A percentile compares a stretch with the other conserved stretches of the same genome.
These are phyloP conservation scores for Brachionus koreanus DNA, from an alignment of 1,140 invertebrate genomes.

Conservation along the genomic window DNA sequence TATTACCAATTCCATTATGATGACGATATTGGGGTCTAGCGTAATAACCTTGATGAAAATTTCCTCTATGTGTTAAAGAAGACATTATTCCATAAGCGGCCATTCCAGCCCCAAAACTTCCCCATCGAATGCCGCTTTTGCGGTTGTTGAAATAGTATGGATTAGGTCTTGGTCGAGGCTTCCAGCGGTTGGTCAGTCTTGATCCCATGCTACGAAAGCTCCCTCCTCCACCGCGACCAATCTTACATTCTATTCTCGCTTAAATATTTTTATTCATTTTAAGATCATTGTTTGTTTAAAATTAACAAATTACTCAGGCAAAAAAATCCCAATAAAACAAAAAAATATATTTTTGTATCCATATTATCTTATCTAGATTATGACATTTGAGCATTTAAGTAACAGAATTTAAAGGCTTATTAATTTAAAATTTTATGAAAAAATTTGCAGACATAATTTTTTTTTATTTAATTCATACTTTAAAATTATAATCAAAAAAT, in stretches of 20 bases:
- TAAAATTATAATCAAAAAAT: conserved; percentile 2
- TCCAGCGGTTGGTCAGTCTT: not conserved
- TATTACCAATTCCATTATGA: not conserved
- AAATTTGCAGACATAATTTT: not conserved
- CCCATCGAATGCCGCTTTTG: conserved; percentile 27
- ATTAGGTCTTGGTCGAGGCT: not conserved
- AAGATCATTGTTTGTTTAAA: not conserved
- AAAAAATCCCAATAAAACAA: not conserved
- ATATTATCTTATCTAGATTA: not conserved
- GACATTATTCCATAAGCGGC: conserved; percentile 36
- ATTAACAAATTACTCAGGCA: conserved; percentile 2
- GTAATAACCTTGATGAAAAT: conserved; percentile 34
- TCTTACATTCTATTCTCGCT: not conserved
- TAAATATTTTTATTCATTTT: not conserved
- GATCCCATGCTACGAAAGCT: not conserved
- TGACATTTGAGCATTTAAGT: not conserved
- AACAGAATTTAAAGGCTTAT: not conserved
- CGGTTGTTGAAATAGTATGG: not conserved
- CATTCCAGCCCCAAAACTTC: conserved; percentile 41
- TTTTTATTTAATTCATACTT: not conserved
- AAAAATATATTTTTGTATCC: not conserved
- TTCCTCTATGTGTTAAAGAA: not conserved
- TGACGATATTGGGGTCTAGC: not conserved
- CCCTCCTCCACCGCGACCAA: conserved; percentile 31
- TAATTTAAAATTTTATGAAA: not conserved